Base-by-base conservation (phyloP, 1,140 invertebrate genomes). In the Zophobas morio region DNA sequence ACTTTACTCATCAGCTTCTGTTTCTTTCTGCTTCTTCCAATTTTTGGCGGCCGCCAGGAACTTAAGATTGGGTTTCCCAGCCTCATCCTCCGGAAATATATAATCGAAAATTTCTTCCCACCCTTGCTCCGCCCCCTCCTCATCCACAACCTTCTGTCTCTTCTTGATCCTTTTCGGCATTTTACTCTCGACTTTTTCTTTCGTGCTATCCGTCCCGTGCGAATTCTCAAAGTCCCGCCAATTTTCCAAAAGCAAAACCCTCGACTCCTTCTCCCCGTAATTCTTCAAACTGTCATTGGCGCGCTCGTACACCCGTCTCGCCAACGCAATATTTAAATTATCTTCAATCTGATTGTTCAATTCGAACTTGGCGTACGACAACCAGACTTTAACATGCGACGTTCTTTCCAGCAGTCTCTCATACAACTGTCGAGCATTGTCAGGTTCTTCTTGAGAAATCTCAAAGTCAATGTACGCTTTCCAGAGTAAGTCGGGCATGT, bases 31-130 rank as follows among this genome's bases (percentile, higher is more conserved):
- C 86, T 96, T 94, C 82, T 96, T 97, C 98, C 98, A 99, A 84
- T 94, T 93, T 87, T 99, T 98, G 34, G 98, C 98, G 80, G 95
- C 94, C 56, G 96, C 96, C 54, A 99, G 88, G 6, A 99, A 88
- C 89, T 99, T 99, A 70, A 99, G 92, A 88, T 98, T 98, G 4
- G 97, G 96, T 85, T 93, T 92, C 39, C 94, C 93, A 82, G 95
- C 93, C 88, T 99, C 97, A 88, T 99, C 98, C 88, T 98, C 97
- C 74, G 98, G 98, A 87, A 99, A 99, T 79, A 99, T 96, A 84
- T 99, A 99, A 87, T 99, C 98, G 85, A 96, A 98, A 78, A 99
- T 96, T 89, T 99, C 98, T 88, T 99, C 98, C 98, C 98, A 99
- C 1, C 97, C 98, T 86, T 96, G 96, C 84, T 99, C 96, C 35